These are phyloP conservation scores for Strix aluco DNA, from an alignment of 2,113 vertebrate species.

Conservation along the genomic window DNA sequence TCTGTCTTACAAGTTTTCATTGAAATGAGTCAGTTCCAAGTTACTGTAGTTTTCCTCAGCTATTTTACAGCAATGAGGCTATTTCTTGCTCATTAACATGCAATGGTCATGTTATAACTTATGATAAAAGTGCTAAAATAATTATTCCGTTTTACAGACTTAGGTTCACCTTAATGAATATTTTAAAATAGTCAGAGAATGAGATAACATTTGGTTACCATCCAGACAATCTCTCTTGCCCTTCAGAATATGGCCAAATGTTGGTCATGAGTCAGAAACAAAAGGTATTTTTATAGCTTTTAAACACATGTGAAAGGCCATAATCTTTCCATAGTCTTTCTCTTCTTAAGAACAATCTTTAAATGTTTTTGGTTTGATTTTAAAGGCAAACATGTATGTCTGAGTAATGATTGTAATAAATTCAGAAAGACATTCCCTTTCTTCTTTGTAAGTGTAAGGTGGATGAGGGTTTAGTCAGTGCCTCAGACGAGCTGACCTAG, in stretches of 20 bases:
- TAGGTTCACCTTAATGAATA: constrained; percentile 19
- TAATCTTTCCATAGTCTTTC: neutral
- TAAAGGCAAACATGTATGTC: neutral
- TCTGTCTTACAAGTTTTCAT: neutral
- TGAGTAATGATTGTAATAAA: neutral
- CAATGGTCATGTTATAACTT: neutral
- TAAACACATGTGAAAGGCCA: neutral
- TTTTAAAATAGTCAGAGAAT: constrained; percentile 33
- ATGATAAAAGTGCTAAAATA: constrained; percentile 10
- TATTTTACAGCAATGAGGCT: neutral
- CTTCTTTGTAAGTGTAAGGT: neutral
- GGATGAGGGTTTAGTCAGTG: neutral
- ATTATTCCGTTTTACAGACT: constrained; percentile 19
- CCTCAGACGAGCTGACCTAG: neutral
- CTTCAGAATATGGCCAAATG: neutral
- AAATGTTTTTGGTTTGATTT: neutral
- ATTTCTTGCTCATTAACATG: constrained; percentile 9
- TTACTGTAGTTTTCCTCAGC: neutral
- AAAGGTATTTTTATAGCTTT: neutral
- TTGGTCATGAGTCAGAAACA: neutral
- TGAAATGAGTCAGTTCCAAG: neutral
- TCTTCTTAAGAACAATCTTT: neutral
- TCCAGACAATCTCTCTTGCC: neutral
- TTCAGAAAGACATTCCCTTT: neutral
- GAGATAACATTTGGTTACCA: constrained; percentile 37